Evolutionary conservation across 2,888 invertebrate genomes (phyloP).

Genomic region (Philhelius pedissequus): DNA sequence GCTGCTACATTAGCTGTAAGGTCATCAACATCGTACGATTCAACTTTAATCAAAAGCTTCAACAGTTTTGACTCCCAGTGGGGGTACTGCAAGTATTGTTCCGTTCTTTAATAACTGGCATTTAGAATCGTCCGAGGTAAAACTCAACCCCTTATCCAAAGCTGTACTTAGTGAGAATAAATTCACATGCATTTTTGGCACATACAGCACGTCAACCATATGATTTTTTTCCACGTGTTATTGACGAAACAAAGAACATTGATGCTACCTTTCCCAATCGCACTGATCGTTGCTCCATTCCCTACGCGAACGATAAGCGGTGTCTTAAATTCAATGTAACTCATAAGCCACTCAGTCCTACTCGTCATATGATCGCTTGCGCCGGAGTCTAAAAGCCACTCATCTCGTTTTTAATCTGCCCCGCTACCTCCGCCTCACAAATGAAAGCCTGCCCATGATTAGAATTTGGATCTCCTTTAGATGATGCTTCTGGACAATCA

Average conservation of each 20-base stretch:
- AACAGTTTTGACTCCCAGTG: not conserved
- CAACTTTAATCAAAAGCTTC: not conserved
- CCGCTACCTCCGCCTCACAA: not conserved
- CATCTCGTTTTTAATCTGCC: conserved; percentile 7
- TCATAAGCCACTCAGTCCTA: conserved; percentile 22
- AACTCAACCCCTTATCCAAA: not conserved
- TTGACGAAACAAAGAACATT: conserved; percentile 38
- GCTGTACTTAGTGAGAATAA: not conserved
- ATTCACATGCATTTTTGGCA: conserved; percentile 16
- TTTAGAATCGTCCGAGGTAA: conserved; percentile 9
- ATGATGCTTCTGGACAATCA: conserved; percentile 31
- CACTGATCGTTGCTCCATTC: conserved; percentile 22
- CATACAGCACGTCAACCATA: too few species aligned
- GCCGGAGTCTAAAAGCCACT: too few species aligned
- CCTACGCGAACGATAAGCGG: conserved; percentile 18
- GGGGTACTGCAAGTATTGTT: not conserved
- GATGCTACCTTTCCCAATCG: conserved; percentile 15
- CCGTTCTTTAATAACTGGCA: not conserved
- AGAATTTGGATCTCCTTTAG: not conserved
- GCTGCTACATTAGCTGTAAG: not conserved
- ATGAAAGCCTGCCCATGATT: too few species aligned
- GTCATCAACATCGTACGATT: not conserved
- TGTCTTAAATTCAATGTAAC: not conserved
- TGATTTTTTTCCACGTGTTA: not conserved
- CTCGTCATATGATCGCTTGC: conserved; percentile 53